These are phyloP conservation scores for Paguma larvata DNA, from an alignment of 2,797 vertebrate species.

Conservation along the genomic window DNA sequence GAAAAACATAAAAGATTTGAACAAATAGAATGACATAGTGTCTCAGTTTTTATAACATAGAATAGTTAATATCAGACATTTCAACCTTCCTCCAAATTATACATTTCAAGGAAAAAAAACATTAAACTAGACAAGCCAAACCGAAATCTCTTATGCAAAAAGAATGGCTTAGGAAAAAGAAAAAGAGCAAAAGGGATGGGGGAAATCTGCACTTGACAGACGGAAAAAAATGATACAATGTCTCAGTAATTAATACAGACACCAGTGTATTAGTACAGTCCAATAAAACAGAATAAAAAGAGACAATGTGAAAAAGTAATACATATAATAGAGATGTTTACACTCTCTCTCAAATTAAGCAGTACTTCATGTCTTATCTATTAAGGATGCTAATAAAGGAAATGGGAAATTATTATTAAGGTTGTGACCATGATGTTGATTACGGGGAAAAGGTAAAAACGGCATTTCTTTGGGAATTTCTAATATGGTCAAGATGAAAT, in stretches of 20 bases:
- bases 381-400: not conserved
- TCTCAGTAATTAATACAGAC: not conserved
- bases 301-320: not conserved
- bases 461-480: conserved; percentile 4
- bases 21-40: not conserved
- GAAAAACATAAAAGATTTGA: conserved; percentile 7
- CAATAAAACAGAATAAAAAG: not conserved
- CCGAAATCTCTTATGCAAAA: conserved; percentile 10
- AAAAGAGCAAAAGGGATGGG: not conserved
- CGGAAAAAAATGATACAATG: not conserved
- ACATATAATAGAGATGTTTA: not conserved
- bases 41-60: conserved; percentile 47
- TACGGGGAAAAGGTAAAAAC: not conserved
- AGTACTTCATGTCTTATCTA: not conserved
- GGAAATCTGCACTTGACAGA: not conserved
- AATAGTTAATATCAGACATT: not conserved
- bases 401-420: conserved; percentile 23
- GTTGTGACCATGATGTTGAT: not conserved
- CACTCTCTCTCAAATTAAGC: not conserved
- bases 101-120: conserved; percentile 8
- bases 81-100: not conserved
- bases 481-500: not conserved
- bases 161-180: not conserved
- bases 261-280: not conserved
- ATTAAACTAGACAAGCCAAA: not conserved